Conservation (phyloP, 2,113 vertebrate genomes). For the Bagarius yarrelli region DNA sequence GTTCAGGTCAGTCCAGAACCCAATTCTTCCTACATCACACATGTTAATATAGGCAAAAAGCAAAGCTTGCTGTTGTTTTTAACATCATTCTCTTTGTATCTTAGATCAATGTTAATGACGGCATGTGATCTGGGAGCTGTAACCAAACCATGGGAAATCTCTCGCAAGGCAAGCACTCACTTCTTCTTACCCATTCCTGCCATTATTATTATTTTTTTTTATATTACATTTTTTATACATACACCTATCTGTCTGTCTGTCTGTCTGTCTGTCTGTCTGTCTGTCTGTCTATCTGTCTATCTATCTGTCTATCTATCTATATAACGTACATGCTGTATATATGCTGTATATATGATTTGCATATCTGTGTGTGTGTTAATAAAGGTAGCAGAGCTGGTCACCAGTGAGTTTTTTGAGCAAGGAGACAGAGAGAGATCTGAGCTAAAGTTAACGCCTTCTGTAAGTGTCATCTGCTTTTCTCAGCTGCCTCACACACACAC, state of each 20-base stretch:
- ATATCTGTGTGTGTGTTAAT: conserved; percentile 7
- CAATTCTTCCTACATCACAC: not conserved
- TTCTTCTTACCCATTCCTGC: not conserved
- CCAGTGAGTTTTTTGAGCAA: conserved; percentile 98
- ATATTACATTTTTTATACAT: too few species aligned
- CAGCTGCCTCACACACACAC: not conserved
- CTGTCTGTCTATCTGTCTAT: not conserved
- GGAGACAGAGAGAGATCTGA: conserved; percentile 95
- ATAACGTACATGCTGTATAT: not conserved
- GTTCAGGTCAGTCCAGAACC: conserved; percentile 79
- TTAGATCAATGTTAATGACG: conserved; percentile 99
- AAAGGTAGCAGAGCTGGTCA: conserved; percentile 96
- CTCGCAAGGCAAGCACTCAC: conserved; percentile 84
- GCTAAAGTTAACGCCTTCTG: conserved; percentile 95
- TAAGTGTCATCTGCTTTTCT: conserved; percentile 68
- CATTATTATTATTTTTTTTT: not conserved
- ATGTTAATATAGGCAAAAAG: not conserved
- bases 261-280: not conserved
- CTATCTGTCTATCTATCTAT: not conserved
- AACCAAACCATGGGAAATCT: conserved; percentile 99
- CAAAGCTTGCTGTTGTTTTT: not conserved
- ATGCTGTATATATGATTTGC: not conserved
- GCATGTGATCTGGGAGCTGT: conserved; percentile 98
- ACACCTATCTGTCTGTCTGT: not conserved
- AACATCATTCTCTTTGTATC: not conserved